Conservation (phyloP, 2,888 invertebrate genomes). For the Leucania comma region DNA sequence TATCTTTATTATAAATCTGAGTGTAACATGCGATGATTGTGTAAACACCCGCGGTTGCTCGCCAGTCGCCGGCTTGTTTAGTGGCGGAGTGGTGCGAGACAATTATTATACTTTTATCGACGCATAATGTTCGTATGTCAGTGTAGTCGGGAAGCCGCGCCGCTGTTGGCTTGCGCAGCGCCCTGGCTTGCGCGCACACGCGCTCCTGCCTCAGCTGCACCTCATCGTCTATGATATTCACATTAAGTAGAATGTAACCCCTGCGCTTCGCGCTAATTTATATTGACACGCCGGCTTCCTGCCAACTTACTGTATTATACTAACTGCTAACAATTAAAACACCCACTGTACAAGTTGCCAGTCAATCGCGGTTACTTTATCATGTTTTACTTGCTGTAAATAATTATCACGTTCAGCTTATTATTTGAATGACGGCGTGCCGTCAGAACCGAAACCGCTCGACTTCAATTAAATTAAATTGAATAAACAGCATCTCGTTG, state of each 20-base stretch:
- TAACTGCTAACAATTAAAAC: conserved; percentile 30
- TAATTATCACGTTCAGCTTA: not conserved
- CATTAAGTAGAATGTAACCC: not conserved
- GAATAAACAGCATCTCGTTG: conserved; percentile 19
- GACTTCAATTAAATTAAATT: not conserved
- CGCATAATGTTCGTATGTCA: conserved; percentile 32
- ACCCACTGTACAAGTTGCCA: conserved; percentile 8
- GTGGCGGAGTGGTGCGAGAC: not conserved
- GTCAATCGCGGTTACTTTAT: conserved; percentile 8
- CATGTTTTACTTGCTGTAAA: not conserved
- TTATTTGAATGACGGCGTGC: not conserved
- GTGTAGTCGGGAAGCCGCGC: not conserved
- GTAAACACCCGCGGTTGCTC: conserved; percentile 31
- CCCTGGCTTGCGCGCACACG: no score
- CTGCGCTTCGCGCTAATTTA: conserved; percentile 20
- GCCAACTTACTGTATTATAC: conserved; percentile 1
- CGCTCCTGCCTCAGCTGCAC: not conserved
- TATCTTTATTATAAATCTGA: conserved; percentile 61
- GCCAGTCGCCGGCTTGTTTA: not conserved
- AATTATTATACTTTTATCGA: conserved; percentile 37
- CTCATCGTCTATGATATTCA: not conserved
- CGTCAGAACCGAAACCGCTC: not conserved
- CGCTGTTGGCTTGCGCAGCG: no score
- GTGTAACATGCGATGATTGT: conserved; percentile 58
- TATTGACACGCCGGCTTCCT: conserved; percentile 18